A percentile compares a stretch with the other conserved stretches of the same genome.
Evolutionary conservation across 2,888 invertebrate genomes (phyloP).

Genomic region (Schizotus pectinicornis): DNA sequence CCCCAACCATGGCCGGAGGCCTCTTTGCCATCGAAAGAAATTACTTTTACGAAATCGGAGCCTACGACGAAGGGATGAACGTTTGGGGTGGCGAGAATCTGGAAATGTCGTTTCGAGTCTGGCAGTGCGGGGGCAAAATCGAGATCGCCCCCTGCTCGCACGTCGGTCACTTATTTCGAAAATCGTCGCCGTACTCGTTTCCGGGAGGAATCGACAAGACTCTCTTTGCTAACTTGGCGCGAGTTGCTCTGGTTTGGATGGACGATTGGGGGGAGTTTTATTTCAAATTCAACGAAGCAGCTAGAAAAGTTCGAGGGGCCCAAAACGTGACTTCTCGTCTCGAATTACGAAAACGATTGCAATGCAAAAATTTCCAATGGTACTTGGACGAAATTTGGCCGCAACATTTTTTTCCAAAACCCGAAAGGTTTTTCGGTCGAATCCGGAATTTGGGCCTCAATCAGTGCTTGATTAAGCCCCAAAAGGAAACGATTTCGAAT

Average conservation of each 20-base stretch:
- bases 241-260: constrained; percentile 97
- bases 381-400: constrained; percentile 96
- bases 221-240: constrained; percentile 87
- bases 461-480: constrained; percentile 70
- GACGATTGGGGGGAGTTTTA: constrained; percentile 95
- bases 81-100: constrained; percentile 99
- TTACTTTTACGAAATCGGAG: constrained; percentile 84
- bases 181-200: constrained; percentile 94
- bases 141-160: constrained; percentile 93
- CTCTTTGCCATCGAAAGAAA: constrained; percentile 86
- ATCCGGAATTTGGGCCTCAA: constrained; percentile 63
- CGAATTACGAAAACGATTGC: constrained; percentile 65
- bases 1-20: constrained; percentile 95
- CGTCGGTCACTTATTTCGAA: constrained; percentile 91
- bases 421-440: constrained; percentile 88
- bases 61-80: constrained; percentile 74
- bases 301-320: constrained; percentile 64
- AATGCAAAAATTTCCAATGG: constrained; percentile 91
- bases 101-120: constrained; percentile 94
- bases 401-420: constrained; percentile 91
- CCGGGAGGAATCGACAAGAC: constrained; percentile 89
- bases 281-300: constrained; percentile 82
- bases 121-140: constrained; percentile 93
- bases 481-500: constrained; percentile 65
- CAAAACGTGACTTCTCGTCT: constrained; percentile 71